A percentile compares a stretch with the other conserved stretches of the same genome.
Conservation (phyloP, 2,797 vertebrate species). For the Pagetopsis macropterus region DNA sequence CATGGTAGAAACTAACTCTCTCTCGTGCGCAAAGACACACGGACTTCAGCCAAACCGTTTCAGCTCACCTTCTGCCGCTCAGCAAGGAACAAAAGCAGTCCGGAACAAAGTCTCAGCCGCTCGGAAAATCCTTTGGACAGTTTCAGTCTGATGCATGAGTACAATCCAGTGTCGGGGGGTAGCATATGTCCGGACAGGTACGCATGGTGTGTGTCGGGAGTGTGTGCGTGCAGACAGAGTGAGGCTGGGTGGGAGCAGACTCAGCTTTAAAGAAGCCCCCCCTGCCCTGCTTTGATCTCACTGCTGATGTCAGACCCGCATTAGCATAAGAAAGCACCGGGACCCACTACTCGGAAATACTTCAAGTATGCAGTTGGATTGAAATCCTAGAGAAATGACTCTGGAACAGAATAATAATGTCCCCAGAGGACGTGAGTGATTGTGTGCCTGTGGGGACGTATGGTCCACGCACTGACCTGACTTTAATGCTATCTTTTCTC, state of each 20-base stretch:
- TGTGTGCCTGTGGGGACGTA: conserved; percentile 32
- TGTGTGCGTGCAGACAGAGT: conserved; percentile 25
- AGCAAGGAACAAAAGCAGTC: conserved; percentile 17
- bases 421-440: conserved; percentile 25
- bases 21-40: not conserved
- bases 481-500: conserved; percentile 35
- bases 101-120: conserved; percentile 15
- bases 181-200: conserved; percentile 73
- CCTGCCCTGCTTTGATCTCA: conserved; percentile 86
- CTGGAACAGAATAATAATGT: conserved; percentile 12
- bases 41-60: not conserved
- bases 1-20: not conserved
- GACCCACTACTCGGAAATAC: conserved; percentile 19
- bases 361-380: not conserved
- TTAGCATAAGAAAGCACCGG: conserved; percentile 91
- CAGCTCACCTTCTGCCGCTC: conserved; percentile 68
- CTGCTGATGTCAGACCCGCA: conserved; percentile 89
- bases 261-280: conserved; percentile 83
- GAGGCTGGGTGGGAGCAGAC: conserved; percentile 54
- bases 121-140: conserved; percentile 63
- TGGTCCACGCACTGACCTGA: conserved; percentile 15
- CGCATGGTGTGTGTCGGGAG: conserved; percentile 70
- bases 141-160: conserved; percentile 66
- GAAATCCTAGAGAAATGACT: not conserved
- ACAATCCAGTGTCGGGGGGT: conserved; percentile 77